Evolutionary conservation across 2,888 invertebrate species (phyloP), one percentile per base, ranked within the genome.

Genomic region (Galerucella pusilla): DNA sequence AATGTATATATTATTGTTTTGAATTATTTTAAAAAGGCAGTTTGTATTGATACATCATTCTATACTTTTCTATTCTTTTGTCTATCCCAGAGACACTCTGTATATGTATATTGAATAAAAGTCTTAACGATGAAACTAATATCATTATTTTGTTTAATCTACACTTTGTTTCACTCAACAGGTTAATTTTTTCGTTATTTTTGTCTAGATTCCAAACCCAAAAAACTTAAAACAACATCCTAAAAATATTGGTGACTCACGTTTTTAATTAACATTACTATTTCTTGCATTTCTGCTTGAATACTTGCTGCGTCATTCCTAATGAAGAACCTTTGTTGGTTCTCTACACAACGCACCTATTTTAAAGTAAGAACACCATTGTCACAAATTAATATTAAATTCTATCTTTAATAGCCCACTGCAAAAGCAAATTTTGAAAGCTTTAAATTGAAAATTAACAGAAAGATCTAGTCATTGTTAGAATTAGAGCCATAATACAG

Each of bases 161-260:
- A 11, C 1, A 11, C 49, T 49, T 49, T 11, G 49, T 14, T 49
- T 46, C 46, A 46, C 46, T 46, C 3, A 12, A 46, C 10, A 11
- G 10, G 10, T 46, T 46, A 35, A 35, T 35, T 35, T 52, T n/a
- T 52, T n/a, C n/a, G 20, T 10, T 20, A 28, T 61, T 35, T 61
- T 65, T 20, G 2, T 65, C 10, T 45, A 7, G 7, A 20, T 46
- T 45, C 4, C 16, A 11, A 45, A 4, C 7, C 46, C 14, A 7
- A 68, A 52, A 68, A 59, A 42, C 68, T 16, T 16, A 9, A 28
- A 9, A 16, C 35, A 35, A 35, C 16, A 57, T 68, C 20, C 57
- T n/a, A 68, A 68, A 46, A 49, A 60, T 68, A 68, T 45, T 45
- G 52, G 61, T 61, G 54, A 70, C 42, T 70, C 63, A 70, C 12